phyloP scores from a whole-genome alignment of 1,140 invertebrate species.

The Holcopasites calliopsidis region DNA sequence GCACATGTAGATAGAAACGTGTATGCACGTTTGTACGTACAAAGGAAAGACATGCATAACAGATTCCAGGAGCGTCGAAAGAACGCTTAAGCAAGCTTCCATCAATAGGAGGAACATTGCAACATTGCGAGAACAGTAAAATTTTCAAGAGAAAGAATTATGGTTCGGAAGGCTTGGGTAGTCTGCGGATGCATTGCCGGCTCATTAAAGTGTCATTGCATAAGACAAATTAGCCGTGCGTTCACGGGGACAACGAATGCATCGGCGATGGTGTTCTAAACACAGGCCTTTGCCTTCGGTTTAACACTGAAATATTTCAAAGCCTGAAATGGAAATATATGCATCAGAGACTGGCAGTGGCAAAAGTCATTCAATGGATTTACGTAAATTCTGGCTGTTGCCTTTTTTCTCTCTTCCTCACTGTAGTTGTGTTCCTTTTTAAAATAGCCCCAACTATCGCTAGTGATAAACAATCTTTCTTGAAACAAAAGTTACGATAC shows the following conservation, averaged over 20 bases:
- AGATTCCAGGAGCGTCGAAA: background rate
- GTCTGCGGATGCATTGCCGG: no score
- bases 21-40: slow-evolving; percentile 22
- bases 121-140: background rate
- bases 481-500: no score
- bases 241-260: slow-evolving; percentile 1
- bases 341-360: background rate
- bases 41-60: slow-evolving; percentile 35
- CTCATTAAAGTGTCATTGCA: slow-evolving; percentile 26
- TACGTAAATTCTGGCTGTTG: slow-evolving; percentile 7
- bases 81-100: background rate
- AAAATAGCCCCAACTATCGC: background rate
- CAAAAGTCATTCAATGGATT: background rate
- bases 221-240: slow-evolving; percentile 37
- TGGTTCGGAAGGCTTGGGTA: background rate
- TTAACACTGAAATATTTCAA: slow-evolving; percentile 32
- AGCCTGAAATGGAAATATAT: slow-evolving; percentile 10
- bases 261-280: background rate
- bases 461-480: background rate
- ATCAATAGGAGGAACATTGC: background rate
- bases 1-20: slow-evolving; percentile 5
- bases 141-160: background rate
- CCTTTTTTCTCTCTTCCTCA: background rate
- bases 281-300: background rate
- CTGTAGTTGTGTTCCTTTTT: background rate